Percentiles rank a stretch among this genome's conserved stretches.
Evolutionary conservation across 2,888 invertebrate genomes (phyloP).

Genomic region (Anaspis maculata): DNA sequence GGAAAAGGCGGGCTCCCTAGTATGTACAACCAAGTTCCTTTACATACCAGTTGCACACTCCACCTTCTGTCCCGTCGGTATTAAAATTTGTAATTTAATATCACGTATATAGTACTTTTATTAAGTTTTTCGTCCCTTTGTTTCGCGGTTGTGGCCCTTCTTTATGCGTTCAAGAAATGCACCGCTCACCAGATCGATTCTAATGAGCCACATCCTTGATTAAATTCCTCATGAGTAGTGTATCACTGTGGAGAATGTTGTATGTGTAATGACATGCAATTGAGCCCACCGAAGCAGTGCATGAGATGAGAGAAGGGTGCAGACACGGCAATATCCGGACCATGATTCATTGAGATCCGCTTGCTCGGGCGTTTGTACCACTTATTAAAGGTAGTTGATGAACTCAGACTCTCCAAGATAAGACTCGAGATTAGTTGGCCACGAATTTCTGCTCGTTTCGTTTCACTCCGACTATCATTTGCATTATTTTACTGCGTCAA

Average conservation of each 20-base stretch:
- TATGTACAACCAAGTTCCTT: conserved; percentile 21
- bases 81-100: conserved; percentile 33
- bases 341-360: conserved; percentile 27
- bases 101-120: conserved; percentile 24
- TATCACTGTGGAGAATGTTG: conserved; percentile 13
- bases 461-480: conserved; percentile 24
- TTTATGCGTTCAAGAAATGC: no score
- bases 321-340: conserved; percentile 29
- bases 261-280: conserved; percentile 21
- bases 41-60: conserved; percentile 25
- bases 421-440: conserved; percentile 20
- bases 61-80: conserved; percentile 24
- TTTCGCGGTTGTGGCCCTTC: no score
- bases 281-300: conserved; percentile 10
- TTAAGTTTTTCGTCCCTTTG: conserved; percentile 21
- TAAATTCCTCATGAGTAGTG: conserved; percentile 13
- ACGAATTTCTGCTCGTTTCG: conserved; percentile 25
- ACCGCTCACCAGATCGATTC: conserved; percentile 15
- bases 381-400: conserved; percentile 25
- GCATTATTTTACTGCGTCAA: conserved; percentile 26
- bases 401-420: conserved; percentile 21
- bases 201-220: conserved; percentile 11
- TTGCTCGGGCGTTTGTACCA: conserved; percentile 20
- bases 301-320: conserved; percentile 12
- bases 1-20: conserved; percentile 16